Evolutionary conservation across 1,140 invertebrate genomes (phyloP).

Genomic region (Maniola jurtina): DNA sequence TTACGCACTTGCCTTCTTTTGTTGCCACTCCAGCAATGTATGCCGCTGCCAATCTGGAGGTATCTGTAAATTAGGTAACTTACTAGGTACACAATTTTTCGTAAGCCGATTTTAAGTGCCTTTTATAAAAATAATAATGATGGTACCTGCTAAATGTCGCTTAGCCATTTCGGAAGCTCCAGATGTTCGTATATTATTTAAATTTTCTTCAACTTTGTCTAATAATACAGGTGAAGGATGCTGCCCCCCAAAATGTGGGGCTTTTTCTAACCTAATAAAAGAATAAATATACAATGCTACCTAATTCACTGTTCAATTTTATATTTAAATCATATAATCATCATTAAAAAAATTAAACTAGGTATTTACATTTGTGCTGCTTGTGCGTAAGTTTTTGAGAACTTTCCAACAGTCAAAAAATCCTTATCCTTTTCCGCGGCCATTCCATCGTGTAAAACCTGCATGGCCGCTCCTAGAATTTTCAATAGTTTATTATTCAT

Average conservation of each 20-base stretch:
- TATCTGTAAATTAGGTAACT: slow-evolving; percentile 36
- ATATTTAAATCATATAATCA: no score
- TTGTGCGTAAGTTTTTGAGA: slow-evolving; percentile 44
- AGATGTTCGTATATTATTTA: slow-evolving; percentile 19
- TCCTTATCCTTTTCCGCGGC: slow-evolving; percentile 45
- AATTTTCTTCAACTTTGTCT: slow-evolving; percentile 29
- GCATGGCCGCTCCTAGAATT: slow-evolving; percentile 46
- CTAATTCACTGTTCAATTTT: neutral
- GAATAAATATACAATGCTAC: neutral
- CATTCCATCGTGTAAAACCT: slow-evolving; percentile 46
- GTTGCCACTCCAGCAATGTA: slow-evolving; percentile 52
- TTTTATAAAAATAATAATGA: neutral
- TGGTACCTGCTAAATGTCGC: slow-evolving; percentile 22
- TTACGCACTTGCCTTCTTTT: slow-evolving; percentile 47
- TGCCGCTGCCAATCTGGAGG: slow-evolving; percentile 36
- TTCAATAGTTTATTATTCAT: no score
- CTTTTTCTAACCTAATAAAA: slow-evolving; percentile 31
- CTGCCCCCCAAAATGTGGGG: slow-evolving; percentile 39
- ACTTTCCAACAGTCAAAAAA: slow-evolving; percentile 49
- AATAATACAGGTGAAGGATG: slow-evolving; percentile 32
- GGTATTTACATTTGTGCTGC: slow-evolving; percentile 50
- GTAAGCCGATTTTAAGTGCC: neutral
- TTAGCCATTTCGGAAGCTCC: slow-evolving; percentile 35
- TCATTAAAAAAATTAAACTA: no score
- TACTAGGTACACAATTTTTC: neutral